Evolutionary conservation across 2,113 vertebrate genomes (phyloP), one percentile per base, ranked within the genome.

Genomic region (Mionectes macconnelli): DNA sequence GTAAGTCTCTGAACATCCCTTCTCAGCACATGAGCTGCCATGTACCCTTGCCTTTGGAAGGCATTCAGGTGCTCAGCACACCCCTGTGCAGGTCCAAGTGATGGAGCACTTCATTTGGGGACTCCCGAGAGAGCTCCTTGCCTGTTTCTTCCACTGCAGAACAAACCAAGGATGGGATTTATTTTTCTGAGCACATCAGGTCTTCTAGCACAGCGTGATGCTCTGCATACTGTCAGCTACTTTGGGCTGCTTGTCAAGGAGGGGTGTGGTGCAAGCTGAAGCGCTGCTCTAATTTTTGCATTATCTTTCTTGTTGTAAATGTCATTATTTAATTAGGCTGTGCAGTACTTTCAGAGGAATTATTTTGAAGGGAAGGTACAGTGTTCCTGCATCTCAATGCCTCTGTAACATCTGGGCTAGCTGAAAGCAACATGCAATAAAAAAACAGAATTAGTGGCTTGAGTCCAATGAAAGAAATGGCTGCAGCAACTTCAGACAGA

Each of bases 291-390:
- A 42, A 93, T 96, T 97, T 97, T 95, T 94, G 87, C 37, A 31
- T 95, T 90, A 93, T 91, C 60, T 80, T 94, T 97, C 95, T 93
- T 70, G 60, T 90, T 96, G 93, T 96, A 96, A 72, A 69, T 93
- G 93, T 85, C 83, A 85, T 96, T 96, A 96, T 96, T 97, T 97
- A 97, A 97, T 98, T 96, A 97, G 96, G 84, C 94, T 72, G 79
- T 21, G 35, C 87, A 3, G 14, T 96, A 59, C 84, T 97, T 97
- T 91, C 85, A 96, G 91, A 89, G 95, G 94, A 97, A 96, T 80
- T 89, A 77, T 83, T 97, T 91, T 87, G 87, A 97, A 97, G 91
- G 87, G 84, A 93, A 97, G 89, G 85, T 90, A 85, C 9, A n/a
- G 45, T 82, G 91, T 96, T 92, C 75, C 76, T 97, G 84, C 69